Conservation (phyloP, 1,140 invertebrate genomes). For the Ceratina calcarata region DNA sequence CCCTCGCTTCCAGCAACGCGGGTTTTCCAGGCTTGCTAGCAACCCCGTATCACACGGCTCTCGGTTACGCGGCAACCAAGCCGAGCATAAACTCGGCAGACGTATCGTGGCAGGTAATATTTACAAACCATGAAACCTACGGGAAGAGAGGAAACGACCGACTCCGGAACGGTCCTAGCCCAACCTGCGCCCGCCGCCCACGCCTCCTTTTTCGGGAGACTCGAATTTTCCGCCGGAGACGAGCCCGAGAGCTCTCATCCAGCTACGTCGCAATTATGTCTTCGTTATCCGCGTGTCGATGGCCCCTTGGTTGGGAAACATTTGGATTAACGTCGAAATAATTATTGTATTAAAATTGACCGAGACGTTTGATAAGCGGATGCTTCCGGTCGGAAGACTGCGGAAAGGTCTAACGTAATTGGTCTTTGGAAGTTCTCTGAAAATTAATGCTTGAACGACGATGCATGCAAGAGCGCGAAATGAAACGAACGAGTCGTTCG, state of each 20-base stretch:
- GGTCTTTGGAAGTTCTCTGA: neutral
- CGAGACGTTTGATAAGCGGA: no score
- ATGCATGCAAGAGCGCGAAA: neutral
- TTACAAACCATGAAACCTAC: constrained; percentile 70
- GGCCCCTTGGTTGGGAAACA: no score
- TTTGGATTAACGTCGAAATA: no score
- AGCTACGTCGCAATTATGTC: neutral
- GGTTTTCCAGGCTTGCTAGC: constrained; percentile 27
- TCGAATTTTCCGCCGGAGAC: constrained; percentile 47
- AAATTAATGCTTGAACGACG: neutral
- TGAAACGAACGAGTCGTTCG: neutral
- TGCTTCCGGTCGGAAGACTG: no score
- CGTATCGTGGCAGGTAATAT: constrained; percentile 68
- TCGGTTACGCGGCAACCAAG: constrained; percentile 70
- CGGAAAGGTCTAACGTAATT: neutral
- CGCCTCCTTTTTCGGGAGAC: constrained; percentile 43
- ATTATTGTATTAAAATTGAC: no score
- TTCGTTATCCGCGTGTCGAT: neutral
- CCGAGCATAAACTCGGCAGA: constrained; percentile 69
- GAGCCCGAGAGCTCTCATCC: neutral
- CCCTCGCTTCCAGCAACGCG: neutral
- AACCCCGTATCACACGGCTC: constrained; percentile 61
- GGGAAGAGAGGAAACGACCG: constrained; percentile 36
- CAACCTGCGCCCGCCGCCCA: constrained; percentile 19
- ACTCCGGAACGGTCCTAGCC: constrained; percentile 18